Base-by-base conservation (phyloP, 2,113 vertebrate species). In the Pomatorhinus ruficollis region DNA sequence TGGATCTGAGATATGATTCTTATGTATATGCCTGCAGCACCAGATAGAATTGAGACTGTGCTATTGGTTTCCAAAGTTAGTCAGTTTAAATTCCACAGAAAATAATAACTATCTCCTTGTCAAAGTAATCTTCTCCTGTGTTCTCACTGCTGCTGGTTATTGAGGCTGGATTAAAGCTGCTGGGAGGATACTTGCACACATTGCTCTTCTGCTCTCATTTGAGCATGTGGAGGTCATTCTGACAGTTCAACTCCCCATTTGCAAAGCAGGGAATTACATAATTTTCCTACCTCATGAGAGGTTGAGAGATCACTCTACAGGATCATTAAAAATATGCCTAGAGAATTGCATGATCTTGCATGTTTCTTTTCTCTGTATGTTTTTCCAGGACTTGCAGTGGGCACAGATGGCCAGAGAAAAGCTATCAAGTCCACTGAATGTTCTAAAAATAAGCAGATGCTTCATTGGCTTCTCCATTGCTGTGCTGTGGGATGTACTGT, bases 21-120 rank as follows among this genome's bases (percentile, higher is more conserved):
- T 54, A 1, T 8, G 20, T 30, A 7, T 66, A 10, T 61, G 6
- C 9, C 44, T 0, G 0, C 45, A 74, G 15, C 66, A 5, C 14
- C 33, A 65, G 37, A 40, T 37, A 50, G 60, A 76, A 21, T 30
- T 0, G 9, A 91, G 76, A 23, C 23, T 57, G 27, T 90, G 42
- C 60, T 93, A 4, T 45, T 4, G 2, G 12, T 74, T 42, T 76
- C 28, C 27, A 42, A 35, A 83, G 54, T 18, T 15, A 49, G 21
- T 71, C 56, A 9, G 17, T 74, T 91, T 53, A 57, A 50, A 47
- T 78, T 57, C 89, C 23, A 39, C 5, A 39, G 56, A 80, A 85
- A 52, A 47, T 53, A 77, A 2, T 15, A 27, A 15, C 30, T 59
- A 13, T 30, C 15, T 84, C 20, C 13, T 40, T 75, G 25, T 86